phyloP scores from a whole-genome alignment of 2,888 invertebrate species.

The Ophraella communa region DNA sequence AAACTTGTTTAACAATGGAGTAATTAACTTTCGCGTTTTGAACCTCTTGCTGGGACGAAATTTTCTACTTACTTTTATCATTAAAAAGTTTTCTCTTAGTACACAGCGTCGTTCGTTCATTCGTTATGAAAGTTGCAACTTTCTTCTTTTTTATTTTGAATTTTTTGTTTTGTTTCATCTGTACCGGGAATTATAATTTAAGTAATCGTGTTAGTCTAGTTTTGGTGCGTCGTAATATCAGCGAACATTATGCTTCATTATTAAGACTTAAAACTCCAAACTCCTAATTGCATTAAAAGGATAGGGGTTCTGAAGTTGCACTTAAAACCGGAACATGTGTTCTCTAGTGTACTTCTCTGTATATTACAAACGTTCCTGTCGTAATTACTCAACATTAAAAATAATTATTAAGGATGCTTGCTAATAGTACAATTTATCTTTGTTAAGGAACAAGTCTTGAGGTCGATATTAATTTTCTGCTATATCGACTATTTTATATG shows the following conservation, averaged over 20 bases:
- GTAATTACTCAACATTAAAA: not conserved
- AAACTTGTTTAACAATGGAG: not conserved
- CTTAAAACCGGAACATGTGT: conserved; percentile 27
- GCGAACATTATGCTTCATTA: conserved; percentile 45
- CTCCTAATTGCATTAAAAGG: conserved; percentile 49
- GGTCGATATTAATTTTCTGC: too few relatives aligned
- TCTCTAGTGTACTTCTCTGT: conserved; percentile 9
- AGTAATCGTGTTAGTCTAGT: not conserved
- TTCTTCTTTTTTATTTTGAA: too few relatives aligned
- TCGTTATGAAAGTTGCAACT: not conserved
- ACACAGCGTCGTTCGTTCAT: not conserved
- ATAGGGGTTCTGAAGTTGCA: conserved; percentile 32
- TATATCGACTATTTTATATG: too few relatives aligned
- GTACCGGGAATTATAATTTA: conserved; percentile 2
- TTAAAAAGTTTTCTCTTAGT: not conserved
- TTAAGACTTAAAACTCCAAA: conserved; percentile 48
- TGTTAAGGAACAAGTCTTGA: too few relatives aligned
- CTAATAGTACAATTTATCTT: not conserved
- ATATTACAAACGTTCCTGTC: conserved; percentile 15
- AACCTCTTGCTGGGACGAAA: not conserved
- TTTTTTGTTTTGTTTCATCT: not conserved
- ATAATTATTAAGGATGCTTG: not conserved
- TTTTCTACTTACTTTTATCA: not conserved
- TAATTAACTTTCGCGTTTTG: not conserved
- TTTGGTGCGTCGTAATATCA: conserved; percentile 16